A percentile compares a stretch with the other conserved stretches of the same genome.
Conservation (phyloP, 92 coral and sea anemone genomes). For the Virgularia gustaviana region DNA sequence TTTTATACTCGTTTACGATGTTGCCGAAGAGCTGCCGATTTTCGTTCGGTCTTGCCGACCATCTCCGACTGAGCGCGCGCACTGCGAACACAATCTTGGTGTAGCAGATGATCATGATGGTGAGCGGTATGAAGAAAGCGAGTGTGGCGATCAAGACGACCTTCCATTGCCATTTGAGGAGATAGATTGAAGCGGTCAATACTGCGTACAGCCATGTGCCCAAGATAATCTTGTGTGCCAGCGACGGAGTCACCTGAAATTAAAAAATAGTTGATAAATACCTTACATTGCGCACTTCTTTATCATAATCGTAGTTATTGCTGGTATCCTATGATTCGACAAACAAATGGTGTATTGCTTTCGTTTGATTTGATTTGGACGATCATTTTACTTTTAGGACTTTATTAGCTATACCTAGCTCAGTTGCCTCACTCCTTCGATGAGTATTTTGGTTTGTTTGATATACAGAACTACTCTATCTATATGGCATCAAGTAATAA, state of each 20-base stretch:
- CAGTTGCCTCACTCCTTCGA: no score
- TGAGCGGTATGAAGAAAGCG: constrained; percentile 79
- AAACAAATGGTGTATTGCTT: no score
- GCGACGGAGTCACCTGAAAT: constrained; percentile 79
- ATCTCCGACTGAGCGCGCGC: constrained; percentile 17
- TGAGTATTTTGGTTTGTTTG: no score
- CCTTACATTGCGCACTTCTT: no score
- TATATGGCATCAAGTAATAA: no score
- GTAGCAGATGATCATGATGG: constrained; percentile 73
- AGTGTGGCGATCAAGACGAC: constrained; percentile 55
- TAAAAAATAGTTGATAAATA: no score
- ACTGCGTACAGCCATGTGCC: constrained; percentile 72
- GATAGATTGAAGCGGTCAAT: constrained; percentile 56
- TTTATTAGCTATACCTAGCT: no score
- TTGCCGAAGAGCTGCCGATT: constrained; percentile 39
- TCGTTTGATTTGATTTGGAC: no score
- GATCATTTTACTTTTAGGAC: no score
- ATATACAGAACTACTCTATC: no score
- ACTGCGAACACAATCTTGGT: constrained; percentile 77
- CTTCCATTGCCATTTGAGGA: constrained; percentile 60
- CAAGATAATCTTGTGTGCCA: constrained; percentile 71
- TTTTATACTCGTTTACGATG: constrained; percentile 83
- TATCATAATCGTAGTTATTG: no score
- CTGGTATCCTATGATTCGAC: no score
- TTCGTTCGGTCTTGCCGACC: constrained; percentile 70